phyloP scores from a whole-genome alignment of 2,797 vertebrate species.

The Propithecus deckenii region DNA sequence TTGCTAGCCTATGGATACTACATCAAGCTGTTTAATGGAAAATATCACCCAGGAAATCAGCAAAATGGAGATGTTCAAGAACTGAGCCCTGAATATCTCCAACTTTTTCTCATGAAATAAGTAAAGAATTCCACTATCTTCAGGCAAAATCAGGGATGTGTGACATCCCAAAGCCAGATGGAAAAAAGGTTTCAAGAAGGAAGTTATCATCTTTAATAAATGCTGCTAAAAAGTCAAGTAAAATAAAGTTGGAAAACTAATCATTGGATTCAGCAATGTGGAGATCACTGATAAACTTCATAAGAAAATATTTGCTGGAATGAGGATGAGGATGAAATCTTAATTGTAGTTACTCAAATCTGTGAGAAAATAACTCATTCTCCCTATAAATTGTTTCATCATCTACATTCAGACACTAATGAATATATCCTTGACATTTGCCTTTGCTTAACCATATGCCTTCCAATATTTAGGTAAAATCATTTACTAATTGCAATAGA shows the following conservation, averaged over 20 bases:
- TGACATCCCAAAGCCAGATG: background rate
- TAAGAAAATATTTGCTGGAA: background rate
- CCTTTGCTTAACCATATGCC: background rate
- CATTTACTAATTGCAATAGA: background rate
- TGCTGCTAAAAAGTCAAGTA: background rate
- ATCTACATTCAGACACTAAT: background rate
- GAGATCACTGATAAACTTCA: background rate
- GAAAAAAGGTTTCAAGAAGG: background rate
- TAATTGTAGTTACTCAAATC: background rate
- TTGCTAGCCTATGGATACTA: background rate
- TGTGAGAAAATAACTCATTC: background rate
- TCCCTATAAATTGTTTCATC: background rate
- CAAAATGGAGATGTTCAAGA: background rate
- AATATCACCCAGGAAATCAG: background rate
- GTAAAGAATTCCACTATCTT: background rate
- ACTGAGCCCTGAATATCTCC: background rate
- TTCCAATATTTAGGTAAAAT: background rate
- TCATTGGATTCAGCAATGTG: background rate
- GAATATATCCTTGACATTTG: background rate
- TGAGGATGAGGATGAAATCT: background rate
- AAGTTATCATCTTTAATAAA: background rate
- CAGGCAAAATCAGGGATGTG: background rate
- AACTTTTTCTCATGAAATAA: background rate
- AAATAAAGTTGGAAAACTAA: background rate
- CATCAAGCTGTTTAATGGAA: background rate